Base-by-base conservation (phyloP, 2,888 invertebrate genomes). In the Ormyrus thymus region DNA sequence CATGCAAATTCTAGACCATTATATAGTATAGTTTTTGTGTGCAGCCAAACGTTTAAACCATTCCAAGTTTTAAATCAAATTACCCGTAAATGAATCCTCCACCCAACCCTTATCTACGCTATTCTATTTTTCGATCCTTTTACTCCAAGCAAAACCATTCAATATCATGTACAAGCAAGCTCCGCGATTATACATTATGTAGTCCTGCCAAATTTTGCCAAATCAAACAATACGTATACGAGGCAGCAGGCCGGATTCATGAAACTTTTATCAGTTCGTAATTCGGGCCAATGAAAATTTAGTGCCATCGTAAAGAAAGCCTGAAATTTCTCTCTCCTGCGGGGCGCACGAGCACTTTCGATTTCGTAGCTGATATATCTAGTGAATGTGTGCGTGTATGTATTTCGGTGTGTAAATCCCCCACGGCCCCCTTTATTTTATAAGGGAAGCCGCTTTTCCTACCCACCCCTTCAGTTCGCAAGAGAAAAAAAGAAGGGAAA, bases 271-370 rank as follows among this genome's bases (percentile, higher is more conserved):
- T 61, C 70, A 73, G 74, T 62, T 46, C 7, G 64, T 69, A 73
- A 65, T 69, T 69, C 69, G 76, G 29, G 62, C 29, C 76, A 55
- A 74, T 48, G 66, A 61, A 69, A 81, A 76, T 61, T 76, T 69
- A 76, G 62, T 76, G 48, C 46, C 29, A n/a, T 43, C 55, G 48
- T 68, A 68, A 75, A 75, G 61, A 61, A 75, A 53, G 13, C n/a
- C 59, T 29, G 48, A 73, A 53, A 51, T 61, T 75, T 15, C 29
- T 75, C 2, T 9, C 13, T 46, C n/a, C 13, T n/a, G 50, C 15
- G 7, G 3, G 45, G 50, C 51, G 11, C 15, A 4, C 29, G 4
- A 29, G 29, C 29, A 29, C 29, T 29, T 29, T 29, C 29, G 29
- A 29, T 29, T 29, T 29, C 29, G 29, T 2, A 29, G 29, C 4